These are phyloP conservation scores for Stigmatopora nigra DNA, from an alignment of 2,113 vertebrate species.

Conservation along the genomic window DNA sequence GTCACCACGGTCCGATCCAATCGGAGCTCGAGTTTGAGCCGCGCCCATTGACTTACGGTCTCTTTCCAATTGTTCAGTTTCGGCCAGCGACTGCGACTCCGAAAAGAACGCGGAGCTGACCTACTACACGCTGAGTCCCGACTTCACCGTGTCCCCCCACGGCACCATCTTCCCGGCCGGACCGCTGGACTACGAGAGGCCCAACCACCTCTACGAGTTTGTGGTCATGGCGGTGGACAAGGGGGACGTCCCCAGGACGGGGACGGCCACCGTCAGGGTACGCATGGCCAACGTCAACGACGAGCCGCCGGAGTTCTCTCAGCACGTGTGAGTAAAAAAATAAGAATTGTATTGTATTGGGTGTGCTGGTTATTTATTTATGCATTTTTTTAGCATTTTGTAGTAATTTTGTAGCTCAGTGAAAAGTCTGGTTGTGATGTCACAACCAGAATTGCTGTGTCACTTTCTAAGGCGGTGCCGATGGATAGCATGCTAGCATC, in stretches of 20 bases:
- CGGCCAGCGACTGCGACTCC: constrained; percentile 82
- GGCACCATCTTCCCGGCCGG: constrained; percentile 78
- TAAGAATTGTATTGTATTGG: no score
- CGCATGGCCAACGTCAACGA: constrained; percentile 85
- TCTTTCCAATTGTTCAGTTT: constrained; percentile 59
- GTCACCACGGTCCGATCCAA: not conserved
- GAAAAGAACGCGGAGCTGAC: constrained; percentile 76
- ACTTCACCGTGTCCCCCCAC: constrained; percentile 78
- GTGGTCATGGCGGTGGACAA: constrained; percentile 82
- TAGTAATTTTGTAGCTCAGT: no score
- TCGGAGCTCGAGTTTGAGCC: not conserved
- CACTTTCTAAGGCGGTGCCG: no score
- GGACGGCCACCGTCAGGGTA: constrained; percentile 80
- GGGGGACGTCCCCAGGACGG: constrained; percentile 75
- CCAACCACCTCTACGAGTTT: constrained; percentile 84
- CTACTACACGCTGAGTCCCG: constrained; percentile 79
- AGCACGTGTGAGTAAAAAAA: constrained; percentile 68
- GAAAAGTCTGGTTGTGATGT: no score
- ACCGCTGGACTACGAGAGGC: constrained; percentile 76
- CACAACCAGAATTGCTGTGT: no score
- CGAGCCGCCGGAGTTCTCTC: constrained; percentile 79
- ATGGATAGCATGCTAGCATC: no score
- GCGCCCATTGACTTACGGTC: not conserved
- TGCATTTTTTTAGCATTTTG: no score
- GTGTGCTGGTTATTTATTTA: no score